Percentiles rank a stretch among this genome's conserved stretches.
Conservation (phyloP, 2,113 vertebrate species). For the Pygoscelis antarcticus region DNA sequence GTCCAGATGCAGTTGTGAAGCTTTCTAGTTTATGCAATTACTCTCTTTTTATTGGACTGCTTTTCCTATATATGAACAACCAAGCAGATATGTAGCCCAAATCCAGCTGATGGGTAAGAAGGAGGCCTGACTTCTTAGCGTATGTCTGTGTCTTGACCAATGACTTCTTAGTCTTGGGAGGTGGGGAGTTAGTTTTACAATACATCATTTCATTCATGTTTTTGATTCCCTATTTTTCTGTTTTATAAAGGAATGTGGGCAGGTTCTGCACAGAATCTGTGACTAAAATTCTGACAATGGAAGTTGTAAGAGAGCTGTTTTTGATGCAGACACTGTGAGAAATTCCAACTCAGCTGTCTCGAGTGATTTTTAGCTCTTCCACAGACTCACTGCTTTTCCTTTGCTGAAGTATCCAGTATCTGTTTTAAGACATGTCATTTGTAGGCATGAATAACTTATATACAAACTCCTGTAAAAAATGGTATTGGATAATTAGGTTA, state of each 20-base stretch:
- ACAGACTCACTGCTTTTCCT: not conserved
- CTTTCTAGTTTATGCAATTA: not conserved
- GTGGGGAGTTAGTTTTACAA: not conserved
- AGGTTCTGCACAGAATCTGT: not conserved
- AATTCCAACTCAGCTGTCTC: not conserved
- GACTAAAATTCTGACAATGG: not conserved
- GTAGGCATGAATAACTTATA: not conserved
- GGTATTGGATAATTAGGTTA: not conserved
- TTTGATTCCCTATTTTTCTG: not conserved
- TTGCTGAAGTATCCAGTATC: not conserved
- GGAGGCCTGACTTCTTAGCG: not conserved
- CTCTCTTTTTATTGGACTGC: not conserved
- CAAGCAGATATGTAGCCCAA: not conserved
- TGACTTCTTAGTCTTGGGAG: not conserved
- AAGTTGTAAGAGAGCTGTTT: not conserved
- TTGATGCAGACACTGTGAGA: not conserved
- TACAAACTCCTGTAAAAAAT: not conserved
- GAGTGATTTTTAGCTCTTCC: not conserved
- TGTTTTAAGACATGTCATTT: not conserved
- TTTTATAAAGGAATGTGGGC: not conserved
- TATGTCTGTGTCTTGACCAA: not conserved
- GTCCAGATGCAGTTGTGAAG: not conserved
- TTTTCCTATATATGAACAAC: not conserved
- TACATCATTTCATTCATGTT: not conserved
- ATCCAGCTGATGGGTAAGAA: not conserved